phyloP scores from a whole-genome alignment of 2,888 invertebrate genomes.

The Troides helena region DNA sequence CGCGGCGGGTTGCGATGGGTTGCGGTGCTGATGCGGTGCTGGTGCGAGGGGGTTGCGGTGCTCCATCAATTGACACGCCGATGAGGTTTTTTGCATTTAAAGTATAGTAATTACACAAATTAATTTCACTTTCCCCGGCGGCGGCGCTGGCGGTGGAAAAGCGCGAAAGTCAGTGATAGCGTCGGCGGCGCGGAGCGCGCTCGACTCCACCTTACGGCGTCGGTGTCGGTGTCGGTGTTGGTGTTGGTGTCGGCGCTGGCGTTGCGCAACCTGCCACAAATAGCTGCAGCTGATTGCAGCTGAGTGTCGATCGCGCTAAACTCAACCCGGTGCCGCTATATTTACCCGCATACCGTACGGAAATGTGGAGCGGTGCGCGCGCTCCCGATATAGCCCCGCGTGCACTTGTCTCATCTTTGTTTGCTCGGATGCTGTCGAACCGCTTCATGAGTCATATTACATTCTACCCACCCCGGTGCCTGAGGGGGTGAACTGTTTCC shows the following conservation, averaged over 20 bases:
- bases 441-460: slow-evolving; percentile 28
- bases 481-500: neutral
- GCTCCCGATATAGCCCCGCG: slow-evolving; percentile 67
- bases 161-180: slow-evolving; percentile 63
- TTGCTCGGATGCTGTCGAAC: slow-evolving; percentile 47
- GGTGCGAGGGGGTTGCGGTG: neutral
- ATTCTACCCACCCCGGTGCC: neutral
- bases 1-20: neutral
- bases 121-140: slow-evolving; percentile 72
- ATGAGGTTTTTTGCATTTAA: slow-evolving; percentile 19
- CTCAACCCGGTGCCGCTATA: slow-evolving; percentile 41
- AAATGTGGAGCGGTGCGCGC: slow-evolving; percentile 63
- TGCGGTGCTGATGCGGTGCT: too few relatives aligned
- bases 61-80: slow-evolving; percentile 15
- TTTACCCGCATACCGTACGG: slow-evolving; percentile 74
- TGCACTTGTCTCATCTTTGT: slow-evolving; percentile 66
- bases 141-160: slow-evolving; percentile 64
- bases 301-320: slow-evolving; percentile 65
- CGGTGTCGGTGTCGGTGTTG: too few relatives aligned
- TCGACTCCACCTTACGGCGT: neutral
- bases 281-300: slow-evolving; percentile 70
- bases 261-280: slow-evolving; percentile 40
- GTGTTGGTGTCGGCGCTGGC: too few relatives aligned
- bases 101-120: slow-evolving; percentile 45
- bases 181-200: slow-evolving; percentile 5